Conservation (phyloP, 2,797 vertebrate genomes). For the Ctenopoma multispine region DNA sequence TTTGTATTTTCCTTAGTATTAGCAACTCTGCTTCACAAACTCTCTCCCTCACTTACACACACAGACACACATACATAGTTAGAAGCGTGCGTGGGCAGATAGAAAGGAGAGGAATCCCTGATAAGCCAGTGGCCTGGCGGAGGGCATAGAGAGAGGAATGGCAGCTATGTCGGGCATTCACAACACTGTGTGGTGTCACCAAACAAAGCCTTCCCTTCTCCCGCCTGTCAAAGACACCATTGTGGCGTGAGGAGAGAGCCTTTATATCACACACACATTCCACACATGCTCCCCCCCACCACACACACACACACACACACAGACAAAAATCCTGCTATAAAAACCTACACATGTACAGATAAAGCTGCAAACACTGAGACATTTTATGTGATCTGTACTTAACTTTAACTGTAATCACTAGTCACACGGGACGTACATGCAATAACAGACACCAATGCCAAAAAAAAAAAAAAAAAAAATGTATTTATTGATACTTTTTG, state of each 20-base stretch:
- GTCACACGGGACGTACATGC: neutral
- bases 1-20: conserved; percentile 75
- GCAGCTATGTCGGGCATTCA: conserved; percentile 93
- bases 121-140: conserved; percentile 84
- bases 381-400: neutral
- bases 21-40: conserved; percentile 70
- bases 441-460: neutral
- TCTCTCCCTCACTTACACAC: conserved; percentile 70
- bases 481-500: neutral
- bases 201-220: conserved; percentile 96
- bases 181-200: conserved; percentile 95
- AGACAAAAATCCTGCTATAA: conserved; percentile 11
- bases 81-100: conserved; percentile 77
- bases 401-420: conserved; percentile 10
- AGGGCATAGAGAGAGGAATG: conserved; percentile 90
- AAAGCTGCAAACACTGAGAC: conserved; percentile 2
- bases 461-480: too few relatives aligned
- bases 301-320: conserved; percentile 8
- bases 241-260: conserved; percentile 89
- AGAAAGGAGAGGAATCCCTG: conserved; percentile 87
- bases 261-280: conserved; percentile 96
- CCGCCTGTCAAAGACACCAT: conserved; percentile 94
- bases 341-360: conserved; percentile 8
- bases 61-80: conserved; percentile 58
- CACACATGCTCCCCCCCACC: conserved; percentile 85